Evolutionary conservation across 2,797 vertebrate species (phyloP), one percentile per base, ranked within the genome.

Genomic region (Peromyscus aztecus): DNA sequence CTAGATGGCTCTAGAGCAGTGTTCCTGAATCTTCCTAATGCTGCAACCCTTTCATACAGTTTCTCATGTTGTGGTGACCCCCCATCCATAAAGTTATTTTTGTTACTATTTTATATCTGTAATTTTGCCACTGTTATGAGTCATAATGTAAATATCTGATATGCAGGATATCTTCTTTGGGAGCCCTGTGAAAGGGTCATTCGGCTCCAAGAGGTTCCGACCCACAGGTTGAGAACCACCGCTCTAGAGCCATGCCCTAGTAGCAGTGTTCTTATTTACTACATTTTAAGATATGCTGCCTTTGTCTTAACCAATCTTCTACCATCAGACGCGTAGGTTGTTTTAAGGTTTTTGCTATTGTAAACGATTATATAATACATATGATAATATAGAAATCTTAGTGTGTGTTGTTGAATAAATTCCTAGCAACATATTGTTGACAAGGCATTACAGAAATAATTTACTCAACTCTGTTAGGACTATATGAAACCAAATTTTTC

Each of bases 261-360:
- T 5, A 40, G 12, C 69, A 59, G 3, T 77, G 59, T 82, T 82
- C 8, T 83, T 83, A 83, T n/a, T 59, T 12, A 6, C 23, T 89
- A 1, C 6, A 65, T 89, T 84, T 89, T 84, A 77, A 77, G 31
- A 57, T 55, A 43, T 23, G n/a, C 4, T 73, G 11, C 16, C 43
- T 90, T 90, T 92, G 6, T 29, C 71, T 77, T 46, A 67, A 73
- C 27, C 31, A 59, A 1, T n/a, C 67, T 75, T 80, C 43, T 57
- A 63, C 37, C 40, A 63, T 88, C 40, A 55, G 52, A 55, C 29
- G 91, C 84, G 24, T 78, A 82, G 29, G 6, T 81, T 80, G 9
- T 80, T 89, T 90, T 37, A 84, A 89, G 43, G 23, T n/a, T 91
- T 83, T 82, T 87, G 61, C 23, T 77, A 40, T 89, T 61, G 76